Evolutionary conservation across 1,140 invertebrate genomes (phyloP).

Genomic region (Bombus fervidus): DNA sequence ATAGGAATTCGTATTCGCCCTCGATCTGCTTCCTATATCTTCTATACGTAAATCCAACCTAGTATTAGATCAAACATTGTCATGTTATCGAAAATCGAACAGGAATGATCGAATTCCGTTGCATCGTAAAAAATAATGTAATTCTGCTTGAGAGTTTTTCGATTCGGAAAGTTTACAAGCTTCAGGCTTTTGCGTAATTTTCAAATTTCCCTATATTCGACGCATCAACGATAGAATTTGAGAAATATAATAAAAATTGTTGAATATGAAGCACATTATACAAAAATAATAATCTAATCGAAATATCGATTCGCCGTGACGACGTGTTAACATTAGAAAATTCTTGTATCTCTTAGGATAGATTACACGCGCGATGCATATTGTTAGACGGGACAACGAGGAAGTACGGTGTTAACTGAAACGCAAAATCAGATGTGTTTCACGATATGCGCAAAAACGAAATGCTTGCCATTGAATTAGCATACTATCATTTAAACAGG

Average conservation of each 20-base stretch:
- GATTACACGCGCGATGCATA: neutral
- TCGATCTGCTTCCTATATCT: neutral
- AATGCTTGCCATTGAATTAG: constrained; percentile 54
- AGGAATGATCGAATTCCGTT: neutral
- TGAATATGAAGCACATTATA: neutral
- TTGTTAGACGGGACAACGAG: constrained; percentile 21
- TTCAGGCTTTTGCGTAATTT: neutral
- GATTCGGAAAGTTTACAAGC: neutral
- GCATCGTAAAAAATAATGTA: neutral
- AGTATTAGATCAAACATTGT: constrained; percentile 36
- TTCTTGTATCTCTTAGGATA: neutral
- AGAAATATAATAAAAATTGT: neutral
- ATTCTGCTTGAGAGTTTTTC: neutral
- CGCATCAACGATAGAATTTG: neutral
- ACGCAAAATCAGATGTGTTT: constrained; percentile 24
- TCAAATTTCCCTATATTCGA: neutral
- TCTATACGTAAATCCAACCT: constrained; percentile 21
- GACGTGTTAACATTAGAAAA: neutral
- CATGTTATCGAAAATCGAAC: constrained; percentile 4
- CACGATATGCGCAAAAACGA: constrained; percentile 18
- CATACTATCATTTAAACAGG: constrained; percentile 52
- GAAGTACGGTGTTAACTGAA: constrained; percentile 18
- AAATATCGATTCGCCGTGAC: neutral
- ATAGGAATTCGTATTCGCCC: constrained; percentile 37
- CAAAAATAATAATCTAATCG: neutral